Conservation (phyloP, 2,797 vertebrate genomes). For the Melanotaenia nigrans region DNA sequence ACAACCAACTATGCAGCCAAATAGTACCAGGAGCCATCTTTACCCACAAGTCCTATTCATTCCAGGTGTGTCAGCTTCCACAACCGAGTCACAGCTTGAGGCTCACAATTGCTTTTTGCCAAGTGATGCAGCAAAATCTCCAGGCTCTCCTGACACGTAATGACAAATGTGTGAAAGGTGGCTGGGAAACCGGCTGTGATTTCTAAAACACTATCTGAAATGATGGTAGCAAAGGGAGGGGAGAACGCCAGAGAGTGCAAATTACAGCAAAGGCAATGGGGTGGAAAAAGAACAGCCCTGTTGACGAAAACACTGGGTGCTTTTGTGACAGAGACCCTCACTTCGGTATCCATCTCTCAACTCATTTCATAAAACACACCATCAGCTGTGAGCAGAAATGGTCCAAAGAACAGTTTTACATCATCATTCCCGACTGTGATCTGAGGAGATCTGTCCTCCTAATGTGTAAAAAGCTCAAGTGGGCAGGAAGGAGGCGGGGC, state of each 20-base stretch:
- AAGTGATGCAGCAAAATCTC: slow-evolving; percentile 66
- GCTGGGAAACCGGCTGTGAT: slow-evolving; percentile 58
- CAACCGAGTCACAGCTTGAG: slow-evolving; percentile 39
- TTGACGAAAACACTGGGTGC: slow-evolving; percentile 65
- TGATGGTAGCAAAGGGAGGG: slow-evolving; percentile 49
- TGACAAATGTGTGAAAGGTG: slow-evolving; percentile 70
- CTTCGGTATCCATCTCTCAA: slow-evolving; percentile 60
- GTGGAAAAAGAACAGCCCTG: slow-evolving; percentile 66
- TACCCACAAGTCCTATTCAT: slow-evolving; percentile 41
- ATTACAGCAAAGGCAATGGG: slow-evolving; percentile 72
- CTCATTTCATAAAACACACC: slow-evolving; percentile 64
- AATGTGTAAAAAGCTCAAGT: slow-evolving; percentile 36
- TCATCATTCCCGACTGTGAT: slow-evolving; percentile 44
- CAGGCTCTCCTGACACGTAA: slow-evolving; percentile 54
- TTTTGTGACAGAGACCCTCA: slow-evolving; percentile 62
- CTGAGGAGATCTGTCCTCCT: slow-evolving; percentile 22
- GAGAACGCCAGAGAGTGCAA: slow-evolving; percentile 47
- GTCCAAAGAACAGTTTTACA: slow-evolving; percentile 42
- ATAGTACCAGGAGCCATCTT: slow-evolving; percentile 50
- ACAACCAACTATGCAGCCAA: slow-evolving; percentile 26
- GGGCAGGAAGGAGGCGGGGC: not conserved
- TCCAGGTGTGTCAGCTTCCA: slow-evolving; percentile 57
- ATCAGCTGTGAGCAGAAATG: slow-evolving; percentile 55
- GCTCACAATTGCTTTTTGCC: slow-evolving; percentile 65
- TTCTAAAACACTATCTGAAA: slow-evolving; percentile 71